Evolutionary conservation across 2,113 vertebrate genomes (phyloP).

Genomic region (Tragelaphus imberbis): DNA sequence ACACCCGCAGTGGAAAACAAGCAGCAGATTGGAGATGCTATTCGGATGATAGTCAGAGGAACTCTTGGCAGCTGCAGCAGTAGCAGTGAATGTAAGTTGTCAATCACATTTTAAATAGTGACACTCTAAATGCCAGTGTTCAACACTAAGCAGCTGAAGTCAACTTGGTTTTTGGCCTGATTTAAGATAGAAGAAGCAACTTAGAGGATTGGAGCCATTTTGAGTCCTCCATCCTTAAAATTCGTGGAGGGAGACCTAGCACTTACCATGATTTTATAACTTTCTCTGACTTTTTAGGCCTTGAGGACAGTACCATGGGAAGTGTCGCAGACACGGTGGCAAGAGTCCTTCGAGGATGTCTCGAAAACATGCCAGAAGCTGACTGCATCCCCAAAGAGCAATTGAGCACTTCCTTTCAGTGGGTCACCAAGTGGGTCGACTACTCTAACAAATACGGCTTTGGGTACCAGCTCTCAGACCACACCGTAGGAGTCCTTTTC

Average conservation of each 20-base stretch:
- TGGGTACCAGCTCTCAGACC: slow-evolving; percentile 97
- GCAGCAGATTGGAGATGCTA: slow-evolving; percentile 90
- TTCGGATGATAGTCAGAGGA: slow-evolving; percentile 96
- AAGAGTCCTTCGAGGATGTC: slow-evolving; percentile 90
- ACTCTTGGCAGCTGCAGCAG: slow-evolving; percentile 98
- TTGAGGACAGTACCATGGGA: slow-evolving; percentile 95
- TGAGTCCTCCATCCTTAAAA: not conserved
- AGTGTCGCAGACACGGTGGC: slow-evolving; percentile 93
- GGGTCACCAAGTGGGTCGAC: slow-evolving; percentile 99
- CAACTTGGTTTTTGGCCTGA: not conserved
- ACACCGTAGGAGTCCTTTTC: slow-evolving; percentile 97
- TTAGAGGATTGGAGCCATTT: not conserved
- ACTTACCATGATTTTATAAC: not conserved
- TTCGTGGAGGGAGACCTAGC: not conserved
- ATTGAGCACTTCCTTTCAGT: slow-evolving; percentile 88
- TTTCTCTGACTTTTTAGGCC: slow-evolving; percentile 78
- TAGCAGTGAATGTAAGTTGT: slow-evolving; percentile 94
- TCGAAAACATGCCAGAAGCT: slow-evolving; percentile 95
- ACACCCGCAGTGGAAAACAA: slow-evolving; percentile 81
- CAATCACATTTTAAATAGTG: not conserved
- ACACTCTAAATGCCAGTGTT: not conserved
- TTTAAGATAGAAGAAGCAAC: not conserved
- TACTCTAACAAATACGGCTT: slow-evolving; percentile 99
- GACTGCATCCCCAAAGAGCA: slow-evolving; percentile 89
- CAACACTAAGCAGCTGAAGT: not conserved